Evolutionary conservation across 2,113 vertebrate species (phyloP), one percentile per base, ranked within the genome.

Genomic region (Falcunculus frontatus): DNA sequence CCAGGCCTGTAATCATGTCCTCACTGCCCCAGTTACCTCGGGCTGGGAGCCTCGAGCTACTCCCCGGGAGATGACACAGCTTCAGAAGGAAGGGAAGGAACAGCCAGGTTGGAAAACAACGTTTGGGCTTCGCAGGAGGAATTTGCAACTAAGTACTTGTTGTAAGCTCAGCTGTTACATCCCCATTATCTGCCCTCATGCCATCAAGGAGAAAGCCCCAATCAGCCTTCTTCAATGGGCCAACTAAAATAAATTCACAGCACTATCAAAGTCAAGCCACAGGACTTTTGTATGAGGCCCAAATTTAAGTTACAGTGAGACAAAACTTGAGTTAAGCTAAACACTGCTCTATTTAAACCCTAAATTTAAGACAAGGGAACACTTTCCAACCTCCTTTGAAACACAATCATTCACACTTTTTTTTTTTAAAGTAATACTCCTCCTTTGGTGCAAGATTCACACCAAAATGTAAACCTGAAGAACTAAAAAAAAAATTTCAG

Each of bases 61-160:
- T 59, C 59, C 50, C 59, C 33, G 15, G 1, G 0, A 78, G 37
- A 63, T 52, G 60, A 60, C 0, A 0, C n/a, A 69, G 64, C 55
- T 82, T 74, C 46, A 74, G 33, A 89, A 39, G 39, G 32, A 82
- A 53, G 25, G 21, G 39, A 52, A 60, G 20, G 52, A 80, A 59
- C 42, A 55, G 49, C 6, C 64, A 35, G 25, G 13, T 20, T 42
- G 30, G 37, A 46, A 87, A 81, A 50, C 16, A 74, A 47, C 1
- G 3, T 26, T 26, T 64, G 64, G 86, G 39, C 21, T 67, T 41
- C 0, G 4, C 27, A 46, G 27, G 49, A 69, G 27, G 64, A 69
- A 87, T 35, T 52, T 50, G 35, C 53, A 81, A 16, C 35, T 21
- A 16, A 86, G 35, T 14, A 29, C 20, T 8, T 41, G 11, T 9